Conservation (phyloP, 2,113 vertebrate species). For the Sorex fumeus region DNA sequence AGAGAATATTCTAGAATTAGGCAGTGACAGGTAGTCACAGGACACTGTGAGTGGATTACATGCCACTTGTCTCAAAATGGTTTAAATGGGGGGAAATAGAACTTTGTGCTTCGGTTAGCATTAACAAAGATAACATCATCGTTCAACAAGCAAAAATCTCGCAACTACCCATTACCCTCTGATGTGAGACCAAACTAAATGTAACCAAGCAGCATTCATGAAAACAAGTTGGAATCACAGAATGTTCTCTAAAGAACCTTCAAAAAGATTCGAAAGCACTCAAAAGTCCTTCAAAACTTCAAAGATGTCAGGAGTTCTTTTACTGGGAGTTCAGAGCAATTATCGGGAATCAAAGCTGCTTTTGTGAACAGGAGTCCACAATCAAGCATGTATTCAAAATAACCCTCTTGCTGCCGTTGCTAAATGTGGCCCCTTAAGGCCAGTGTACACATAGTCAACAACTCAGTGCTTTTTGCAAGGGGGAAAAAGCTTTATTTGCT, state of each 20-base stretch:
- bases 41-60: neutral
- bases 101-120: neutral
- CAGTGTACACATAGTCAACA: too few species aligned
- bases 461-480: too few species aligned
- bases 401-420: neutral
- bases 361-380: neutral
- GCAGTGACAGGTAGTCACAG: neutral
- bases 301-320: constrained; percentile 17
- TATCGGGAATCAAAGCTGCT: constrained; percentile 11
- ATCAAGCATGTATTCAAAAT: neutral
- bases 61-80: neutral
- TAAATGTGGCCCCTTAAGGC: too few species aligned
- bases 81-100: neutral
- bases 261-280: neutral
- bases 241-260: neutral
- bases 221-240: neutral
- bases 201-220: neutral
- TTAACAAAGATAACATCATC: neutral
- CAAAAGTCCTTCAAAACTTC: neutral
- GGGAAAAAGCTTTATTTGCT: too few species aligned
- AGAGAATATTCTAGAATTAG: neutral
- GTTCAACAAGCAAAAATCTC: neutral
- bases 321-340: neutral
- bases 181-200: neutral
- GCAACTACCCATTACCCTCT: neutral